Conservation (phyloP, 2,797 vertebrate genomes). For the Acipenser ruthenus region DNA sequence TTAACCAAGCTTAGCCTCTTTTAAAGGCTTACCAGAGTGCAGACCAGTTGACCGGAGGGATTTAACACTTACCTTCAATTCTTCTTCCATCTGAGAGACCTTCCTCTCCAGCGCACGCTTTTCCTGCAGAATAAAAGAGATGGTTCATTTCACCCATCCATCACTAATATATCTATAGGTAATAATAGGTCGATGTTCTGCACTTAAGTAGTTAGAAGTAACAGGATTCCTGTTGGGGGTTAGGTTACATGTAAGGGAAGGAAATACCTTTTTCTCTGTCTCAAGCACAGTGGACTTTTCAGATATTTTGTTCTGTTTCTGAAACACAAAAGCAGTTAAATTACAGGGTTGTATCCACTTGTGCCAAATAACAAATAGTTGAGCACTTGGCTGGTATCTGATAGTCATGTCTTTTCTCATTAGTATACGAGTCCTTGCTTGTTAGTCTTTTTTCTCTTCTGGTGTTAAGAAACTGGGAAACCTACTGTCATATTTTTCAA, state of each 20-base stretch:
- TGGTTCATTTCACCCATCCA: not conserved
- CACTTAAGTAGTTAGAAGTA: too few relatives aligned
- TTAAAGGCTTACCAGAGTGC: too few relatives aligned
- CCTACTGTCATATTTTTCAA: too few relatives aligned
- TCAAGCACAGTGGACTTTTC: constrained; percentile 78
- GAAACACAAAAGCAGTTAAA: constrained; percentile 26
- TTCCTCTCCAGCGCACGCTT: constrained; percentile 83
- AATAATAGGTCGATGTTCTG: too few relatives aligned
- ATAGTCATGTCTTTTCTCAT: too few relatives aligned
- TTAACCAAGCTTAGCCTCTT: too few relatives aligned
- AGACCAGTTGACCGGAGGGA: too few relatives aligned
- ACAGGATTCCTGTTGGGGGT: too few relatives aligned
- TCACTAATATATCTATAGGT: too few relatives aligned
- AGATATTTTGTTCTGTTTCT: constrained; percentile 86
- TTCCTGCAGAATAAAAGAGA: constrained; percentile 59
- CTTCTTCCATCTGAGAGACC: constrained; percentile 93
- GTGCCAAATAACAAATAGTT: not conserved
- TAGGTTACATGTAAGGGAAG: constrained; percentile 12
- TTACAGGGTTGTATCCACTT: not conserved
- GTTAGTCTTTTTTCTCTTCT: too few relatives aligned
- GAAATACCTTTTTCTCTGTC: constrained; percentile 80
- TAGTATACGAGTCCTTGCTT: too few relatives aligned
- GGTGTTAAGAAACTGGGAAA: too few relatives aligned
- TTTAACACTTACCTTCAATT: constrained; percentile 77
- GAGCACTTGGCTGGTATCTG: not conserved